phyloP scores from a whole-genome alignment of 2,113 vertebrate species.

The Muntiacus muntjak region DNA sequence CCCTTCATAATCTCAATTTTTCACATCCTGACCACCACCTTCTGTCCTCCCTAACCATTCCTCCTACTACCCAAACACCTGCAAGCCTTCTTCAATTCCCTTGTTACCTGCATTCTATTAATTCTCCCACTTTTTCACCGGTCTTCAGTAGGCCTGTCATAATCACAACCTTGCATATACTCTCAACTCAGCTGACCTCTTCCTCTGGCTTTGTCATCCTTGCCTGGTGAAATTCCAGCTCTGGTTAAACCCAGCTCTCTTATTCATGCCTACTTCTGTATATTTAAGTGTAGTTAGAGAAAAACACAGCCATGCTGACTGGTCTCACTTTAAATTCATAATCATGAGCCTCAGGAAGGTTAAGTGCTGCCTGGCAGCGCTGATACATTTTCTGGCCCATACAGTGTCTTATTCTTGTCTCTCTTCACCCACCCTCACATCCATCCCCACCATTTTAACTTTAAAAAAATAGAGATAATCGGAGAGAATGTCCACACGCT shows the following conservation, averaged over 20 bases:
- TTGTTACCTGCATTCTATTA: neutral
- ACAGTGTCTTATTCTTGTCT: neutral
- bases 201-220: neutral
- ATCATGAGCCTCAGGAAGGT: neutral
- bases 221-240: neutral
- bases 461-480: neutral
- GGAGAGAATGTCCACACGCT: neutral
- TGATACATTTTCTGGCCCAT: neutral
- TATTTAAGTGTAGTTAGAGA: neutral
- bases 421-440: neutral
- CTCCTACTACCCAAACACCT: neutral
- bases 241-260: neutral
- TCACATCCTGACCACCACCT: neutral
- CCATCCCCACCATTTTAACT: neutral
- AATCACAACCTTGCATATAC: neutral
- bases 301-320: neutral
- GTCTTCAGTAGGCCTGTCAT: neutral
- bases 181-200: neutral
- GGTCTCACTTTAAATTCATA: conserved; percentile 15
- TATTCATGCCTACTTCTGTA: neutral
- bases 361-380: neutral
- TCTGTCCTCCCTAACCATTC: neutral
- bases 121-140: neutral
- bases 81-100: neutral
- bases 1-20: neutral